Evolutionary conservation across 1,140 invertebrate genomes (phyloP).

Genomic region (Xylocopa sonorina): DNA sequence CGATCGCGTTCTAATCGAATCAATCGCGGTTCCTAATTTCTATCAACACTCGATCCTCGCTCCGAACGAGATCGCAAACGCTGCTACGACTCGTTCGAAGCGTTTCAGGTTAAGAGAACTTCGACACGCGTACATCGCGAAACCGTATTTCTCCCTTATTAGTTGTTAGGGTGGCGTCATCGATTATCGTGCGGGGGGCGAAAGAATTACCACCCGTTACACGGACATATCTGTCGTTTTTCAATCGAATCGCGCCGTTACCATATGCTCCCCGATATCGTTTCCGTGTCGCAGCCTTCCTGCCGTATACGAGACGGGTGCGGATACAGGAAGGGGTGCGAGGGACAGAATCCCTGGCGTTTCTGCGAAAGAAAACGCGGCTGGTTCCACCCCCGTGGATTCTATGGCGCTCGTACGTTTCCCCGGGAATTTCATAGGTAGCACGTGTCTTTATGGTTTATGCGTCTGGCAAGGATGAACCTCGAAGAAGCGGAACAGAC

Average conservation of each 20-base stretch:
- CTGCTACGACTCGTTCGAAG: too few relatives aligned
- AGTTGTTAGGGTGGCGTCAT: constrained; percentile 3
- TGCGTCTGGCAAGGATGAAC: constrained; percentile 63
- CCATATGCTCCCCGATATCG: constrained; percentile 35
- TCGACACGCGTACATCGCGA: too few relatives aligned
- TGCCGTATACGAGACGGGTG: constrained; percentile 13
- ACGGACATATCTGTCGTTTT: constrained; percentile 44
- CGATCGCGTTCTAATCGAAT: background rate
- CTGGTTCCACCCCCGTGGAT: constrained; percentile 39
- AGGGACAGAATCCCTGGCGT: constrained; percentile 45
- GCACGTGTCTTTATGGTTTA: constrained; percentile 70
- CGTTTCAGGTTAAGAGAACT: too few relatives aligned
- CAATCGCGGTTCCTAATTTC: too few relatives aligned
- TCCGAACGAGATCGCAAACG: background rate
- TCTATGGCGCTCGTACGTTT: constrained; percentile 39
- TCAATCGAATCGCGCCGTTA: constrained; percentile 49
- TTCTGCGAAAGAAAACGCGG: constrained; percentile 43
- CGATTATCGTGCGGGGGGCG: constrained; percentile 23
- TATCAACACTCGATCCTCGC: too few relatives aligned
- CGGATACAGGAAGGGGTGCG: background rate
- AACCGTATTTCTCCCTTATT: background rate
- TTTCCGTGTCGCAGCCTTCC: constrained; percentile 26
- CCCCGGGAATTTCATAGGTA: constrained; percentile 59
- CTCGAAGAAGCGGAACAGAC: constrained; percentile 61
- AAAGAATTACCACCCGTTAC: constrained; percentile 38